phyloP scores from a whole-genome alignment of 2,113 vertebrate species.

The Greenwoodochromis staneri region DNA sequence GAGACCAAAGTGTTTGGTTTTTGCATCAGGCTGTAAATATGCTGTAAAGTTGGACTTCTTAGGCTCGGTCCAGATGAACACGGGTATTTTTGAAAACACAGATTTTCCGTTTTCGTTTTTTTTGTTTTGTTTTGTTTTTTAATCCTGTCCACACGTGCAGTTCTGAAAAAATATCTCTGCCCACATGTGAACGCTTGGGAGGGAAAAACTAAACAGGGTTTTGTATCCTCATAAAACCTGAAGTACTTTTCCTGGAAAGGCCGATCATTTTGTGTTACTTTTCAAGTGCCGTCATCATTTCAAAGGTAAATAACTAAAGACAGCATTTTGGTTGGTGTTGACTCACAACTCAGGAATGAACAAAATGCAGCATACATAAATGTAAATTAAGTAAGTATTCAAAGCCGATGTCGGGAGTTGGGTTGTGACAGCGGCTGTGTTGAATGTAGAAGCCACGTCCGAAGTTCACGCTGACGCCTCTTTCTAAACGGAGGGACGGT shows the following conservation, averaged over 20 bases:
- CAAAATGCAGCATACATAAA: rapidly evolving
- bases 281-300: background rate
- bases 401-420: rapidly evolving
- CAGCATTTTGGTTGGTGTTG: background rate
- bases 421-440: background rate
- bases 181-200: background rate
- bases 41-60: background rate
- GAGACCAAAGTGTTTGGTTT: background rate
- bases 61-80: rapidly evolving
- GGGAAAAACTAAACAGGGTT: rapidly evolving
- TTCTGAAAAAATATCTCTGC: background rate
- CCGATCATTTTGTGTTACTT: rapidly evolving
- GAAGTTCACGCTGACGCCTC: background rate
- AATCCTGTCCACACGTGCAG: background rate
- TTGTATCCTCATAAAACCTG: background rate
- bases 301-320: background rate
- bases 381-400: background rate
- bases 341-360: background rate
- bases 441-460: background rate
- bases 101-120: background rate
- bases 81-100: background rate
- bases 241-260: background rate
- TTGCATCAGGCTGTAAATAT: background rate
- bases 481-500: rapidly evolving
- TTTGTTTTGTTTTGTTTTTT: too few relatives aligned